Base-by-base conservation (phyloP, 2,797 vertebrate genomes). In the Tenualosa ilisha region DNA sequence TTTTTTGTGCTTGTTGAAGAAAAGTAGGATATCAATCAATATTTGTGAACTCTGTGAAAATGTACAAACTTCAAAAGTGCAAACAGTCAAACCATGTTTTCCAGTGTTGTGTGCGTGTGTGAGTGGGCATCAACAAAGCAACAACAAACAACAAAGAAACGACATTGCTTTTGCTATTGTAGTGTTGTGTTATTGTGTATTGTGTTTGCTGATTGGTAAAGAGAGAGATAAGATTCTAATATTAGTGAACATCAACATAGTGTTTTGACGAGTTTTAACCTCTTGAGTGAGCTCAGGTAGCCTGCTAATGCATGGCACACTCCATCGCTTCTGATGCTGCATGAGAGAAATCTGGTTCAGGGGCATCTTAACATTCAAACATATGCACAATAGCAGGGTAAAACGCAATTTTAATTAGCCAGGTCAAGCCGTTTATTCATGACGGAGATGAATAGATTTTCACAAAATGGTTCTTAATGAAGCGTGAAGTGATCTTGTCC, bases 381-480 rank as follows among this genome's bases (percentile, higher is more conserved):
- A 37, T 17, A 37, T 37, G 65, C 26, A 37, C 31, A 72, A 72
- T 37, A 72, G 65, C 65, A 37, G 65, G 65, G 26, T 37, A 72
- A 72, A 72, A 72, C 31, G 17, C 31, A 4, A 17, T 15, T 37
- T 37, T 37, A 72, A 72, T 63, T 63, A 63, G 22, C 59, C 24
- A 63, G 59, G 59, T 63, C 59, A 24, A 63, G n/a, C 59, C 59
- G 3, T 31, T 31, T 68, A 24, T 63, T n/a, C 59, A 63, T 15
- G 31, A 72, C 26, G 26, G 31, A 72, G 65, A 72, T 72, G 65
- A 72, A 72, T 72, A 37, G 65, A 72, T 72, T 72, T 37, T 15
- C 65, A 72, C 65, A 37, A 72, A 72, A 72, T 72, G 31, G 3
- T 72, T 72, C 65, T 72, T 72, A 72, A 72, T 72, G 65, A 72